Evolutionary conservation across 2,113 vertebrate species (phyloP), one percentile per base, ranked within the genome.

Genomic region (Andinoacara biseriatus): DNA sequence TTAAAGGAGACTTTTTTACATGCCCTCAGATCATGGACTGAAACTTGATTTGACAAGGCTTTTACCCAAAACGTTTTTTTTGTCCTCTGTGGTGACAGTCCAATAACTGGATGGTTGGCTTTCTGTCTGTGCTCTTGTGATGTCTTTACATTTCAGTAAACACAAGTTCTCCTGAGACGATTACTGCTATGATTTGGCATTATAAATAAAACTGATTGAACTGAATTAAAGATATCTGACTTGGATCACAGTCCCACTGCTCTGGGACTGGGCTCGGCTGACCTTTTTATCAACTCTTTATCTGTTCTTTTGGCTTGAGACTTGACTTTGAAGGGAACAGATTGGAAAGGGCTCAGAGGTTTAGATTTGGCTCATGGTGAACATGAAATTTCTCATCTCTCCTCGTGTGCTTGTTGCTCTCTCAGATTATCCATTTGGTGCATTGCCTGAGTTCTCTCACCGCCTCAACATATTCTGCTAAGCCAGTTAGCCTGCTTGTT

Each of bases 401-500:
- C 10, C 54, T 57, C 38, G 15, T 38, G 22, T 5, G 60, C 78
- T 13, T 46, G 82, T 83, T 57, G 20, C 52, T 31, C 67, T 58
- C 20, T 76, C 79, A 35, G 4, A 57, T 80, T 65, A 84, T 54
- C 67, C 67, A 52, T 31, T 72, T 11, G 0, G 52, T 72, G 31
- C 10, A 54, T 72, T 54, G 46, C 46, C 17, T 54, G 26, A 52
- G 24, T 54, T 72, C 31, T 86, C 60, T 75, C 74, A 52, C 82
- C 65, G 82, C 33, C 62, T 59, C 43, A 63, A 40, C 84, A 78
- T 74, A 77, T 80, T 33, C 63, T 38, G 62, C 63, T 49, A 22
- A 63, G 60, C 74, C 78, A 79, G 74, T 91, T 74, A 87, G 56
- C 35, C 24, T 0, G 0, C 74, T 69, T 82, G 59, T 74, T 86